These are phyloP conservation scores for Chanos chanos DNA, from an alignment of 2,797 vertebrate species.

Conservation along the genomic window DNA sequence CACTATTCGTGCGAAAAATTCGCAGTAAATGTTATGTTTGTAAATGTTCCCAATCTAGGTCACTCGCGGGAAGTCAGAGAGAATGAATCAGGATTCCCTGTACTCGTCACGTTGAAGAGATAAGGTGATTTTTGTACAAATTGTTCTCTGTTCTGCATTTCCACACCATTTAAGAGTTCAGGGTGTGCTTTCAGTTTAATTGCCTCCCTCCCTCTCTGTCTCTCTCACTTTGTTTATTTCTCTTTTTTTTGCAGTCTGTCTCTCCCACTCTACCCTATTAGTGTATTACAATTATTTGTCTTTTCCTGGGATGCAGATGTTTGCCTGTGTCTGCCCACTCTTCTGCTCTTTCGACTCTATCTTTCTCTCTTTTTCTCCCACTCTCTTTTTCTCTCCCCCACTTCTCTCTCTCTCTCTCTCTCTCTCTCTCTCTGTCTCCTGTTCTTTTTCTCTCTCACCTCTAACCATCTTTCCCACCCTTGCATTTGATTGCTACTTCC, in stretches of 20 bases:
- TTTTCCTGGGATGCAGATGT: neutral
- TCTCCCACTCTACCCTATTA: neutral
- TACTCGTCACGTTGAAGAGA: no score
- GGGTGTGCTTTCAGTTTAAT: neutral
- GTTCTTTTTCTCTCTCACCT: constrained; percentile 3
- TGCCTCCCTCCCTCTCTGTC: constrained; percentile 1
- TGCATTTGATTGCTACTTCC: constrained; percentile 44
- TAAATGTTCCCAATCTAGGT: no score
- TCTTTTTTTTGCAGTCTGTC: neutral
- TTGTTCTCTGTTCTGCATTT: neutral
- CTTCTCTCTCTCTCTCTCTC: neutral
- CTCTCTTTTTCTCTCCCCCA: neutral
- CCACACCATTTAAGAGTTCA: no score
- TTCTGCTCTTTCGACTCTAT: neutral
- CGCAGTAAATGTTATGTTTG: no score
- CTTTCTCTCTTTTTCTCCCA: constrained; percentile 12
- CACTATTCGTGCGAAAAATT: no score
- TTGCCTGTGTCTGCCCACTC: no score
- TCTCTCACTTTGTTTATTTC: neutral
- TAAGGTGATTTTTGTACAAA: no score
- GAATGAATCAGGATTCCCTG: no score
- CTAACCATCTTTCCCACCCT: neutral
- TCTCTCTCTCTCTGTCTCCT: constrained; percentile 8
- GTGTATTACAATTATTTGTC: neutral
- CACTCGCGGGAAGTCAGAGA: no score